Percentiles rank a stretch among this genome's conserved stretches.
These are phyloP conservation scores for Bembecia ichneumoniformis DNA, from an alignment of 2,888 invertebrate species.

Conservation along the genomic window DNA sequence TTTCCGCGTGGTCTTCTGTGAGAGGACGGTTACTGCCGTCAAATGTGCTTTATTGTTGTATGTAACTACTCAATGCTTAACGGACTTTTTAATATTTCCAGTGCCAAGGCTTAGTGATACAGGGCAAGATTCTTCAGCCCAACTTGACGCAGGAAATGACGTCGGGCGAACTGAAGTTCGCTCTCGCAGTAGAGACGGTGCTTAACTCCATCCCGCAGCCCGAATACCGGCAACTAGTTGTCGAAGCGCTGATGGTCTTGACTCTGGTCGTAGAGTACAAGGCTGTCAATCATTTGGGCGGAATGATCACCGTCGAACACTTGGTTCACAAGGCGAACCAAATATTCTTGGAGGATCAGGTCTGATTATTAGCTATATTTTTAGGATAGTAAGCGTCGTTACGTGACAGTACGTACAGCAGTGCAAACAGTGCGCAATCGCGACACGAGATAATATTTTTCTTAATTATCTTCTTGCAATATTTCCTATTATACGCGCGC, in stretches of 20 bases:
- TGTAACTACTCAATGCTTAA: neutral
- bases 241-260: slow-evolving; percentile 97
- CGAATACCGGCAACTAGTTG: slow-evolving; percentile 96
- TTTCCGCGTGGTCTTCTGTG: too few relatives aligned
- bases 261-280: slow-evolving; percentile 92
- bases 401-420: too few relatives aligned
- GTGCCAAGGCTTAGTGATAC: slow-evolving; percentile 95
- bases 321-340: slow-evolving; percentile 95
- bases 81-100: slow-evolving; percentile 18
- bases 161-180: slow-evolving; percentile 97
- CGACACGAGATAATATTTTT: too few relatives aligned
- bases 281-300: slow-evolving; percentile 82
- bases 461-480: too few relatives aligned
- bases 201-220: slow-evolving; percentile 98
- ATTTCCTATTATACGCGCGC: too few relatives aligned
- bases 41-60: too few relatives aligned
- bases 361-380: slow-evolving; percentile 52
- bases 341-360: slow-evolving; percentile 96
- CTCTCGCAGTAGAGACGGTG: slow-evolving; percentile 96
- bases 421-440: neutral
- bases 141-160: slow-evolving; percentile 99
- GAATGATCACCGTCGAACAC: slow-evolving; percentile 88
- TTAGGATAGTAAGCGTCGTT: too few relatives aligned
- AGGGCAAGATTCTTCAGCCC: slow-evolving; percentile 90
- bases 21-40: too few relatives aligned